Percentiles rank a stretch among this genome's conserved stretches.
Conservation (phyloP, 2,113 vertebrate genomes). For the Trachemys scripta region DNA sequence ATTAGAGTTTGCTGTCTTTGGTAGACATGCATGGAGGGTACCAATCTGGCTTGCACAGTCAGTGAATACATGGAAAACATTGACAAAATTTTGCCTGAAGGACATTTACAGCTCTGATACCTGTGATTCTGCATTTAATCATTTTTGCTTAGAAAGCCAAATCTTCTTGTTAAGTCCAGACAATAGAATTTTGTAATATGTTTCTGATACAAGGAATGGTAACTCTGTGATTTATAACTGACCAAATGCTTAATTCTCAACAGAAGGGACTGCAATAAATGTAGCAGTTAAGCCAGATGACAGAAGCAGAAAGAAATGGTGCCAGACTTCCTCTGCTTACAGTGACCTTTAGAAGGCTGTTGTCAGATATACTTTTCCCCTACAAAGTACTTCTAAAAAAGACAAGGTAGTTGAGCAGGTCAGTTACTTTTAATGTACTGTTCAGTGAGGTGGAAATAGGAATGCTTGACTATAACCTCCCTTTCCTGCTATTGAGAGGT, state of each 20-base stretch:
- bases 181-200: slow-evolving; percentile 13
- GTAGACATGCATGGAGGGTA: not conserved
- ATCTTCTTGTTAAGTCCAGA: not conserved
- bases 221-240: not conserved
- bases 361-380: not conserved
- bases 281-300: slow-evolving; percentile 15
- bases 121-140: slow-evolving; percentile 20
- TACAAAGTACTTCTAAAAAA: not conserved
- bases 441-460: not conserved
- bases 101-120: not conserved
- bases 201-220: not conserved
- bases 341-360: slow-evolving; percentile 14
- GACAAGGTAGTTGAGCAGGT: not conserved
- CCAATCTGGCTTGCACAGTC: not conserved
- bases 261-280: slow-evolving; percentile 18
- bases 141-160: not conserved
- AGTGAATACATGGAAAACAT: not conserved
- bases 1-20: not conserved
- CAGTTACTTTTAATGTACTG: not conserved
- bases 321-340: not conserved
- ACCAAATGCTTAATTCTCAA: not conserved
- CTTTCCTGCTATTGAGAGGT: not conserved
- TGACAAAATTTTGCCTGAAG: not conserved
- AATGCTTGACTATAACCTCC: not conserved
- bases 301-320: not conserved